phyloP scores from a whole-genome alignment of 1,140 invertebrate species.

The Drosophila busckii region DNA sequence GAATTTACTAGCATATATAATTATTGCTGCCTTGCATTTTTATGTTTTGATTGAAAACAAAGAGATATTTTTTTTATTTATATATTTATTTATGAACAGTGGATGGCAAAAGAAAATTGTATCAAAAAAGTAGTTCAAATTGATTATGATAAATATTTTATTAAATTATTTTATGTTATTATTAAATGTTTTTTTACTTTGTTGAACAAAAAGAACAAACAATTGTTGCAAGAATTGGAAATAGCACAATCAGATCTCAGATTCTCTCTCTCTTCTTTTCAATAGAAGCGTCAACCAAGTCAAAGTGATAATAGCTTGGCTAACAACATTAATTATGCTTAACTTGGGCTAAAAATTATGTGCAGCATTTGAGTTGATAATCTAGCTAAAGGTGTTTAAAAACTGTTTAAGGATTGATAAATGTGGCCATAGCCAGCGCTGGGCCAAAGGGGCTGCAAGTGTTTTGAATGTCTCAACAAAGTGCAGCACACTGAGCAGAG shows the following conservation, averaged over 20 bases:
- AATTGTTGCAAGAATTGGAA: too few relatives aligned
- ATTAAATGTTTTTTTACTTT: background rate
- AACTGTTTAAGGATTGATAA: constrained; percentile 38
- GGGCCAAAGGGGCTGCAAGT: constrained; percentile 8
- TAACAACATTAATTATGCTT: constrained; percentile 4
- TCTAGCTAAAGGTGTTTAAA: constrained; percentile 19
- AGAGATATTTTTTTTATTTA: too few relatives aligned
- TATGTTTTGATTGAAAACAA: too few relatives aligned
- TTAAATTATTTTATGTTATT: background rate
- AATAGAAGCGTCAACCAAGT: too few relatives aligned
- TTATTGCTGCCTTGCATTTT: too few relatives aligned
- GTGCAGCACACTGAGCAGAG: constrained; percentile 10
- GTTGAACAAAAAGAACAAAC: constrained; percentile 1
- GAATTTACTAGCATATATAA: too few relatives aligned
- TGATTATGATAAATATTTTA: background rate
- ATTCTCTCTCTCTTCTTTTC: too few relatives aligned
- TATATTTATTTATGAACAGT: constrained; percentile 6
- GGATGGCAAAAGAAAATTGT: constrained; percentile 6
- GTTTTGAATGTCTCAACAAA: constrained; percentile 39
- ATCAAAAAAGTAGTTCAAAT: background rate
- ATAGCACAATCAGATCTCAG: too few relatives aligned
- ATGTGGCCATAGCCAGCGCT: constrained; percentile 8
- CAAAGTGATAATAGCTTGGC: too few relatives aligned
- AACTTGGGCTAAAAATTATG: constrained; percentile 8
- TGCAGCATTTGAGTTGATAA: constrained; percentile 20